Conservation (phyloP, 2,797 vertebrate species). For the Pagetopsis macropterus region DNA sequence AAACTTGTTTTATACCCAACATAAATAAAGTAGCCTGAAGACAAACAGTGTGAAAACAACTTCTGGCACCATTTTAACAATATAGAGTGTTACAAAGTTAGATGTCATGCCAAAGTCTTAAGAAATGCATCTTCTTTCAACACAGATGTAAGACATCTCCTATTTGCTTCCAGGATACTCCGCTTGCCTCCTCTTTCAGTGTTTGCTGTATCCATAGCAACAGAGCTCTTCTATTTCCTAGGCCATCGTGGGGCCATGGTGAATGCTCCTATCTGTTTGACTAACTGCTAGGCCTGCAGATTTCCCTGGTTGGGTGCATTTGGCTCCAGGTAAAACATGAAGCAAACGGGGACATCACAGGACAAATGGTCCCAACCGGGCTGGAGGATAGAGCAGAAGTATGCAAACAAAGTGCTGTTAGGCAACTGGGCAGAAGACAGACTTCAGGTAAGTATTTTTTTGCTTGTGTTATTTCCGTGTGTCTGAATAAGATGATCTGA, state of each 20-base stretch:
- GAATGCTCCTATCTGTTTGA: slow-evolving; percentile 53
- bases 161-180: slow-evolving; percentile 38
- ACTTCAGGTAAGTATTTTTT: slow-evolving; percentile 74
- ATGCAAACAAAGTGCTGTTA: slow-evolving; percentile 78
- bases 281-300: slow-evolving; percentile 17
- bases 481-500: neutral
- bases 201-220: slow-evolving; percentile 84
- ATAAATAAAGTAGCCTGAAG: slow-evolving; percentile 20
- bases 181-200: slow-evolving; percentile 57
- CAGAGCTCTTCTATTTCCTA: slow-evolving; percentile 56
- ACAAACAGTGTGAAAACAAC: slow-evolving; percentile 22
- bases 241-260: slow-evolving; percentile 44
- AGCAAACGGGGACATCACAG: slow-evolving; percentile 25
- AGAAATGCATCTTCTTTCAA: slow-evolving; percentile 46
- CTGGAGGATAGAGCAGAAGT: slow-evolving; percentile 81
- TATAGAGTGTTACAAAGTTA: slow-evolving; percentile 33
- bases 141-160: slow-evolving; percentile 39
- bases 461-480: neutral
- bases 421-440: slow-evolving; percentile 85
- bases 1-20: slow-evolving; percentile 29
- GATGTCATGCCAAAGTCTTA: slow-evolving; percentile 37
- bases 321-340: slow-evolving; percentile 48
- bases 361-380: slow-evolving; percentile 76
- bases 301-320: slow-evolving; percentile 9
- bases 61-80: slow-evolving; percentile 35